Base-by-base conservation (phyloP, 2,888 invertebrate genomes). In the Drosophila robusta region DNA sequence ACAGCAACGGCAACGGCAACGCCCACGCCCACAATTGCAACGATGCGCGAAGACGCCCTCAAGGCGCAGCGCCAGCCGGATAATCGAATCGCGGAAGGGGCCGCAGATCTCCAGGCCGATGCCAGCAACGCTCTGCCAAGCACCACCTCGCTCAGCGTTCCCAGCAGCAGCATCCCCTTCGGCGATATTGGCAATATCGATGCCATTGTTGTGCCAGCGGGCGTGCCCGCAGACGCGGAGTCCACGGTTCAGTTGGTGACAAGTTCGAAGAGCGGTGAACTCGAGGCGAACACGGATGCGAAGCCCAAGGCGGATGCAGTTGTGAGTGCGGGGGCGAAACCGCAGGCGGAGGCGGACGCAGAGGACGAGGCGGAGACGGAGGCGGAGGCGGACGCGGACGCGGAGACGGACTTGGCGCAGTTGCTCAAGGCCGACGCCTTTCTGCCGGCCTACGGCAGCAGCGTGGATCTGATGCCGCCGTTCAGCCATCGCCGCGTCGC, bases 161-260 rank as follows among this genome's bases (percentile, higher is more conserved):
- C 62, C 18, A 69, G 41, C 54, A 75, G 39, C 52, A 62, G 49
- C 73, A 69, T 39, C 11, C 39, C 52, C 51, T 75, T 60, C 18
- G 39, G 16, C 16, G 45, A 74, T 38, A 85, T 90, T 45, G 89
- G 52, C 49, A 42, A 79, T 42, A 90, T 90, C 44, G 90, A 90
- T 71, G 91, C 92, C 7, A 91, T 91, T 49, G 69, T 90, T 11
- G 52, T 92, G 65, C 90, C 92, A 14, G 91, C 90, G 47, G 75
- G 73, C 34, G 51, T 34, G 34, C 14, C 47, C 1, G 5, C n/a
- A 24, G 57, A 54, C 41, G 49, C 39, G 6, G 45, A 54, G 32
- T 38, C 78, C 9, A 18, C 65, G 12, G 75, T 90, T 38, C 80
- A 91, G 16, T 60, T 91, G 67, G 75, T 87, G 36, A 87, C 88